Percentiles rank a stretch among this genome's conserved stretches.
Conservation (phyloP, 2,797 vertebrate genomes). For the Karalla daura region DNA sequence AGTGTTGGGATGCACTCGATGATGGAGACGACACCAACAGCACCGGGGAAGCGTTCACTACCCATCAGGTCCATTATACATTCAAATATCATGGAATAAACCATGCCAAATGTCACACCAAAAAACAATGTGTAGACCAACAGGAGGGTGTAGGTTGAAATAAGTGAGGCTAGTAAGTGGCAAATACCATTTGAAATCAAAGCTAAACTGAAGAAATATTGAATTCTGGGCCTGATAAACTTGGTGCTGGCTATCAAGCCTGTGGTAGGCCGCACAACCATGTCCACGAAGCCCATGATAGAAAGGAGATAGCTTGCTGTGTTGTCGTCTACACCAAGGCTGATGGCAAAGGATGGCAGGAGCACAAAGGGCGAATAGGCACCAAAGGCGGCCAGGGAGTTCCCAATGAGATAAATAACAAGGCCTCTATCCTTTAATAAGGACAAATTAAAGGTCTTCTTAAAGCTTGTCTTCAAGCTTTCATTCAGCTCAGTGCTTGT, state of each 20-base stretch:
- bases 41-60: conserved; percentile 81
- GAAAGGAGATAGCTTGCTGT: conserved; percentile 87
- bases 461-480: conserved; percentile 70
- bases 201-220: conserved; percentile 87
- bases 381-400: conserved; percentile 86
- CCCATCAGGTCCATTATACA: conserved; percentile 89
- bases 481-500: conserved; percentile 19
- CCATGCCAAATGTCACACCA: conserved; percentile 85
- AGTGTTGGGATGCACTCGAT: conserved; percentile 86
- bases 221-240: conserved; percentile 84
- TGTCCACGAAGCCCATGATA: conserved; percentile 85
- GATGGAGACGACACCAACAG: conserved; percentile 87
- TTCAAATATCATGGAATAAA: conserved; percentile 87
- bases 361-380: conserved; percentile 89
- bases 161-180: conserved; percentile 87
- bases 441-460: conserved; percentile 81
- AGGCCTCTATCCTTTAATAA: conserved; percentile 89
- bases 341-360: conserved; percentile 83
- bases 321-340: conserved; percentile 82
- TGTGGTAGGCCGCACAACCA: conserved; percentile 83
- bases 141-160: conserved; percentile 76
- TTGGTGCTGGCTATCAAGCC: conserved; percentile 85
- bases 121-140: conserved; percentile 78
- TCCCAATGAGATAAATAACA: conserved; percentile 87
- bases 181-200: conserved; percentile 83